Percentiles rank a stretch among this genome's conserved stretches.
phyloP scores from a whole-genome alignment of 1,140 invertebrate genomes.

The Trinorchestia longiramus region DNA sequence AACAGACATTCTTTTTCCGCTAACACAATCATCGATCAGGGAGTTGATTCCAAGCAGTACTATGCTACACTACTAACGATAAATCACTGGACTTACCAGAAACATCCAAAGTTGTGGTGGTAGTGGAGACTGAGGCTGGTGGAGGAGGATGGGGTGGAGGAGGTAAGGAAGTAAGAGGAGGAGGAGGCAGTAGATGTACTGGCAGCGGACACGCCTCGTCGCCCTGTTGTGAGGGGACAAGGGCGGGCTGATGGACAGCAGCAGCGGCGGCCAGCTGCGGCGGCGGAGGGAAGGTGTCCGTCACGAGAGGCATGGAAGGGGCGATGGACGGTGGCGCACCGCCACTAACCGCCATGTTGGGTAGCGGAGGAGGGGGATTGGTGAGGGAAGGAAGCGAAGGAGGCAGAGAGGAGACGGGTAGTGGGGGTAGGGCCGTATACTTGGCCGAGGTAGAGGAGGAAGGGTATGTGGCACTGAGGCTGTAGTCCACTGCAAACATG shows the following conservation, averaged over 20 bases:
- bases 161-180: background rate
- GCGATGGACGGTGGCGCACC: background rate
- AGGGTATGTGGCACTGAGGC: conserved; percentile 25
- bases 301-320: background rate
- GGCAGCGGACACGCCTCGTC: background rate
- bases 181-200: conserved; percentile 5
- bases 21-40: no score
- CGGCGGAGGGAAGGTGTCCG: background rate
- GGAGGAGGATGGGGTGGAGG: conserved; percentile 32
- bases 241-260: background rate
- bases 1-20: no score
- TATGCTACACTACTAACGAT: background rate
- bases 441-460: background rate
- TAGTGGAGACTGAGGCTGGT: background rate
- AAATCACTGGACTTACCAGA: background rate
- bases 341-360: conserved; percentile 14
- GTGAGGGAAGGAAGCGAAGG: background rate
- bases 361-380: background rate
- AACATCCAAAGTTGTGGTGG: background rate
- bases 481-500: conserved; percentile 88
- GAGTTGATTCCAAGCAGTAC: background rate
- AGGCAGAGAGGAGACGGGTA: conserved; percentile 30
- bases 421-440: conserved; percentile 23
- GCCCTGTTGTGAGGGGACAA: background rate
- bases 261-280: background rate